phyloP scores from a whole-genome alignment of 2,797 vertebrate species.

The Coregonus sp. region DNA sequence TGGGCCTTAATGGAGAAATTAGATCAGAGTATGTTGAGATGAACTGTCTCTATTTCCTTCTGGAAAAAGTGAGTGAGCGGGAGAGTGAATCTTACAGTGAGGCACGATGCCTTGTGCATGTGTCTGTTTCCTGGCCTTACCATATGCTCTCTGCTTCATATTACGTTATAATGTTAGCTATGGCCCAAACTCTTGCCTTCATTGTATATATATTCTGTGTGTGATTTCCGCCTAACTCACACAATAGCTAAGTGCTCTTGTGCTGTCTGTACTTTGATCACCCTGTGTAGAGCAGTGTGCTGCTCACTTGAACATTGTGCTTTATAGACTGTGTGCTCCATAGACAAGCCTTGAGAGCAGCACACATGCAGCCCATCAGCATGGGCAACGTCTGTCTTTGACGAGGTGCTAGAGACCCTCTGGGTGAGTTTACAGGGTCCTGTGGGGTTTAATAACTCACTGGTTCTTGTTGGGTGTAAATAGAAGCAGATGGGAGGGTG shows the following conservation, averaged over 20 bases:
- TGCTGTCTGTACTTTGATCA: no score
- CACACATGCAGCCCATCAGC: conserved; percentile 42
- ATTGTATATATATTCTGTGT: no score
- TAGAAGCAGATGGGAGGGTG: conserved; percentile 57
- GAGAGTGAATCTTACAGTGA: conserved; percentile 59
- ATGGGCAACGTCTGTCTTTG: conserved; percentile 37
- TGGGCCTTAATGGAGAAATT: conserved; percentile 42
- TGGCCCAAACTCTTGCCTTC: conserved; percentile 40
- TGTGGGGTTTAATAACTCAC: conserved; percentile 49
- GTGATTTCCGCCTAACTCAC: no score
- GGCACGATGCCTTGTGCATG: background rate
- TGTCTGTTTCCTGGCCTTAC: conserved; percentile 57
- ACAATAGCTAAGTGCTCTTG: no score
- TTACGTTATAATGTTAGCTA: conserved; percentile 51
- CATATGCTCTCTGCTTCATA: conserved; percentile 46
- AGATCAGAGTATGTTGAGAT: conserved; percentile 58
- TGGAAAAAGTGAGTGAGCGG: conserved; percentile 68
- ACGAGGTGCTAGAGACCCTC: conserved; percentile 40
- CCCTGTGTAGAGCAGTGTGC: background rate
- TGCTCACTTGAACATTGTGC: background rate
- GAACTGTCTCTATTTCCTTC: conserved; percentile 39
- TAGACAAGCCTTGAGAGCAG: conserved; percentile 6
- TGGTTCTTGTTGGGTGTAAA: conserved; percentile 60
- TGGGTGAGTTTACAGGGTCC: conserved; percentile 52
- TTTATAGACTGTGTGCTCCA: background rate